Conservation (phyloP, 2,113 vertebrate species). For the Gopherus flavomarginatus region DNA sequence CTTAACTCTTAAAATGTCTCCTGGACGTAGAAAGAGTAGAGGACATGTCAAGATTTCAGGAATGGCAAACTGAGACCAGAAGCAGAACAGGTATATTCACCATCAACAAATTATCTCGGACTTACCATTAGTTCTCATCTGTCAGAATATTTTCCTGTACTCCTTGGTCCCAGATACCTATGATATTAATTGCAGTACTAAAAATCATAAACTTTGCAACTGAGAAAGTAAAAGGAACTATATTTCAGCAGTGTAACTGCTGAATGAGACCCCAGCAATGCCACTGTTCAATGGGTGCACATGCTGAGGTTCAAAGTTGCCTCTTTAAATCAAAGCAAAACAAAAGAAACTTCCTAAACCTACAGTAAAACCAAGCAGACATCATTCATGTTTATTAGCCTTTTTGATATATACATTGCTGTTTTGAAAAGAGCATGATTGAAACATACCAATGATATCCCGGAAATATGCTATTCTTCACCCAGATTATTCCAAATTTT, state of each 20-base stretch:
- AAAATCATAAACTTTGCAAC: not conserved
- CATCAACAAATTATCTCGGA: not conserved
- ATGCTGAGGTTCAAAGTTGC: not conserved
- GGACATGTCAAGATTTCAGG: not conserved
- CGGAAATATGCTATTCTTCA: not conserved
- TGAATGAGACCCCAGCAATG: not conserved
- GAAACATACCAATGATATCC: not conserved
- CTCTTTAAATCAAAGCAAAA: not conserved
- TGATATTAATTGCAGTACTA: not conserved
- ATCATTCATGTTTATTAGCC: not conserved
- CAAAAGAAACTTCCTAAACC: not conserved
- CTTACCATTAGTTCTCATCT: not conserved
- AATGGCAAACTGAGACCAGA: not conserved
- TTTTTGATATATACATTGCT: not conserved
- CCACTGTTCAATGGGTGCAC: not conserved
- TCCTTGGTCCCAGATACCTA: not conserved
- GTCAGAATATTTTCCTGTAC: not conserved
- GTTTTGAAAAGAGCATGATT: not conserved
- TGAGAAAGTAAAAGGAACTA: not conserved
- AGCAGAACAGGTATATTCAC: not conserved
- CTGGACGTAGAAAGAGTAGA: not conserved
- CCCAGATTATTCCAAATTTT: not conserved
- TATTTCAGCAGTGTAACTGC: not conserved
- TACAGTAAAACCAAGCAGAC: not conserved
- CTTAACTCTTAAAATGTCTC: not conserved